Conservation (phyloP, 2,113 vertebrate species). For the Phalacrocorax brasilianus region DNA sequence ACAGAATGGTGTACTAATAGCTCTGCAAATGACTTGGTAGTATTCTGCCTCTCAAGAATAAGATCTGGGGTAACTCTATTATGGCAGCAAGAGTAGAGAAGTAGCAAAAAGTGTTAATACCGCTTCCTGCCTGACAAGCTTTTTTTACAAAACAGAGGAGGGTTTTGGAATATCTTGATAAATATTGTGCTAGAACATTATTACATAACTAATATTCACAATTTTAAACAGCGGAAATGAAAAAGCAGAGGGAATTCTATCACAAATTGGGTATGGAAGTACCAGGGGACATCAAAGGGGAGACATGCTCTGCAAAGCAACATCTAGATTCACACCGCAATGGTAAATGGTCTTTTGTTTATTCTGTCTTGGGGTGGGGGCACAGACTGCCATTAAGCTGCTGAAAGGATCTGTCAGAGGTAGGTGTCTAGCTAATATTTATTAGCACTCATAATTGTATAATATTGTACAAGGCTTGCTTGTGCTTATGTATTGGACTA, state of each 20-base stretch:
- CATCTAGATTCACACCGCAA: conserved; percentile 86
- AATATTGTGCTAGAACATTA: background rate
- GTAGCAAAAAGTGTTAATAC: background rate
- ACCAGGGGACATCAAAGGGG: conserved; percentile 92
- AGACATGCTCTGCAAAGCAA: conserved; percentile 85
- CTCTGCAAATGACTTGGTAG: background rate
- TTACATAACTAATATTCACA: conserved; percentile 4
- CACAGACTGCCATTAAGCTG: background rate
- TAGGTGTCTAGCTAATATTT: background rate
- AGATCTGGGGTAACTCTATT: background rate
- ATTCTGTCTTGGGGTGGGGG: background rate
- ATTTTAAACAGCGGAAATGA: conserved; percentile 86
- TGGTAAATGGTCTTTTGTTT: conserved; percentile 72
- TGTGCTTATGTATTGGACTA: background rate
- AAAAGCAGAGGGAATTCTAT: conserved; percentile 95
- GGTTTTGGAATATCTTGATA: background rate
- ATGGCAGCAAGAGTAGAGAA: background rate
- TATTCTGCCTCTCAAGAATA: background rate
- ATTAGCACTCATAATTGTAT: background rate
- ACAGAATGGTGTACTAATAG: background rate
- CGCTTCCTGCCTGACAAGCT: background rate
- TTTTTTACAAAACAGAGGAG: background rate
- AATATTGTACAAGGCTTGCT: background rate
- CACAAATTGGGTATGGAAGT: conserved; percentile 96
- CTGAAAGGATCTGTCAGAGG: background rate